phyloP scores from a whole-genome alignment of 2,113 vertebrate species.

The Electrona antarctica region DNA sequence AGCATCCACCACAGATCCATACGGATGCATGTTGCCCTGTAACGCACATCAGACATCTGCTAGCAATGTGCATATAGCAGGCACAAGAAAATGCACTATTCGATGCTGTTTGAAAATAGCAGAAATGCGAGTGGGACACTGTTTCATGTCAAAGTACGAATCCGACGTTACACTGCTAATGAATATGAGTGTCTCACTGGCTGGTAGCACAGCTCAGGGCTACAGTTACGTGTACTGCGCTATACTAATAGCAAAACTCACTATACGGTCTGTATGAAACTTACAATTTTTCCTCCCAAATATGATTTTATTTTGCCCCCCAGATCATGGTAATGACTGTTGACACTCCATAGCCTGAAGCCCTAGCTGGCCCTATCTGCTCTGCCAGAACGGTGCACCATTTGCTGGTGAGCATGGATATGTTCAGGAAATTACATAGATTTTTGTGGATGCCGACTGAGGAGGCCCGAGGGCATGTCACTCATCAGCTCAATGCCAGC shows the following conservation, averaged over 20 bases:
- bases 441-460: constrained; percentile 35
- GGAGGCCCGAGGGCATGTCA: constrained; percentile 36
- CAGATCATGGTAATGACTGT: constrained; percentile 59
- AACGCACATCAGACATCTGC: background rate
- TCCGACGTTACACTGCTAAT: constrained; percentile 57
- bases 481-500: constrained; percentile 49
- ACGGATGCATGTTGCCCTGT: background rate
- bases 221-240: constrained; percentile 33
- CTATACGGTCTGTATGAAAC: constrained; percentile 40
- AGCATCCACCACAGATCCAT: background rate
- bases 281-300: constrained; percentile 53
- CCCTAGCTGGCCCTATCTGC: constrained; percentile 6
- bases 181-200: constrained; percentile 54
- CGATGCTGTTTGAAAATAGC: constrained; percentile 42
- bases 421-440: constrained; percentile 57
- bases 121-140: constrained; percentile 50
- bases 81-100: constrained; percentile 21
- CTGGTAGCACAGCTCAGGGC: constrained; percentile 59
- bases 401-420: constrained; percentile 45
- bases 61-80: constrained; percentile 11
- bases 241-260: constrained; percentile 47
- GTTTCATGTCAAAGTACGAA: constrained; percentile 19
- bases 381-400: constrained; percentile 18
- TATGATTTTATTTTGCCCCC: constrained; percentile 57
- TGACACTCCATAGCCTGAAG: constrained; percentile 62